These are phyloP conservation scores for Drosophila kikkawai DNA, from an alignment of 1,140 invertebrate genomes.

Conservation along the genomic window DNA sequence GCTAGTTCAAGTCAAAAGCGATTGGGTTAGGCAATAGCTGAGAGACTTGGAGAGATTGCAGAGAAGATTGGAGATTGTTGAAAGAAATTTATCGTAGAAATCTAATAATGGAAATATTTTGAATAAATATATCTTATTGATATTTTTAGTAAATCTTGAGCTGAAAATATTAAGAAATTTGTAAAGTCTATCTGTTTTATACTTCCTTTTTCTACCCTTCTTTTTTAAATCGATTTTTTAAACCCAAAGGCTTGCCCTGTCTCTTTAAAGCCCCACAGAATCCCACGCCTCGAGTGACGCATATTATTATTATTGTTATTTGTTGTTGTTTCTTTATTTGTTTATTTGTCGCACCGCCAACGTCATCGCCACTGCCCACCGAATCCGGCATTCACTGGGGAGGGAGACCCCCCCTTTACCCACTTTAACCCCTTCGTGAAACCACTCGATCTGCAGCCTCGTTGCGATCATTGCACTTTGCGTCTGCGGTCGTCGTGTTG, in stretches of 20 bases:
- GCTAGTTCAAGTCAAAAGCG: constrained; percentile 29
- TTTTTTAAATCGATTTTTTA: neutral
- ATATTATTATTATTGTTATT: constrained; percentile 20
- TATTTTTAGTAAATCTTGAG: too few relatives aligned
- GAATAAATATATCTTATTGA: too few relatives aligned
- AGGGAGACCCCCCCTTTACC: neutral
- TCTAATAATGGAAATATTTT: too few relatives aligned
- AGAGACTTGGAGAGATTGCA: neutral
- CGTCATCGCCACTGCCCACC: constrained; percentile 42
- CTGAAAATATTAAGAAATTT: too few relatives aligned
- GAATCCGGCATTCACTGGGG: constrained; percentile 31
- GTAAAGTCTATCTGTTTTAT: too few relatives aligned
- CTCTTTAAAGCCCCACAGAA: constrained; percentile 14
- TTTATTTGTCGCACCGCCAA: constrained; percentile 30
- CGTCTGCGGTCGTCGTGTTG: constrained; percentile 65
- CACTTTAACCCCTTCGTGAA: neutral
- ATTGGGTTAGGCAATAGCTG: constrained; percentile 35
- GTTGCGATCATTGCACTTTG: constrained; percentile 78
- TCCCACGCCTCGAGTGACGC: constrained; percentile 56
- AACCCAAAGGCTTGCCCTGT: constrained; percentile 7
- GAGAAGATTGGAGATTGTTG: neutral
- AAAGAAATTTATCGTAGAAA: too few relatives aligned
- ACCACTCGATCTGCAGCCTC: constrained; percentile 55
- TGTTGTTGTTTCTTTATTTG: constrained; percentile 18
- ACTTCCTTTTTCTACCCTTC: neutral